Conservation (phyloP, 2,113 vertebrate genomes). For the Mesoclemmys tuberculata region DNA sequence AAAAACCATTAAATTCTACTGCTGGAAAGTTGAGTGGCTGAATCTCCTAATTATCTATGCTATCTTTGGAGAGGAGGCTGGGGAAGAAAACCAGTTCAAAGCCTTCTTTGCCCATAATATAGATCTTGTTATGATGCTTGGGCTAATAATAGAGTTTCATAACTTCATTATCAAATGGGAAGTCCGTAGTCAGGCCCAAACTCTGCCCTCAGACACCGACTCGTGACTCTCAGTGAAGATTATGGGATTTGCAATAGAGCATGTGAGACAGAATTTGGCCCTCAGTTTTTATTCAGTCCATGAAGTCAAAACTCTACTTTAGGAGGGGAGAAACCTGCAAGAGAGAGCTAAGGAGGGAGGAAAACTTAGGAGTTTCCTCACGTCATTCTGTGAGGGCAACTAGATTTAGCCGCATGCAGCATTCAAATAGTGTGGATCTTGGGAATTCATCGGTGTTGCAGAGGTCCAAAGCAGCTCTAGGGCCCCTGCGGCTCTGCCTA, state of each 20-base stretch:
- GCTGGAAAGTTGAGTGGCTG: not conserved
- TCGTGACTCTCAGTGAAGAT: not conserved
- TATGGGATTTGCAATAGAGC: not conserved
- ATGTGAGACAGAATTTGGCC: not conserved
- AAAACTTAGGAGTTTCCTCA: not conserved
- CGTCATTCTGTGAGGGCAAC: not conserved
- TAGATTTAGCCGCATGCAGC: not conserved
- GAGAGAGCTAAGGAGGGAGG: not conserved
- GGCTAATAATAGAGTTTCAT: not conserved
- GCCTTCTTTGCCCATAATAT: not conserved
- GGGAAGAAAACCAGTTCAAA: not conserved
- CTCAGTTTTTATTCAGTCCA: too few species aligned
- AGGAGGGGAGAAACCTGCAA: not conserved
- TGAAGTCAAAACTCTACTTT: too few species aligned
- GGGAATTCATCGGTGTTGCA: too few species aligned
- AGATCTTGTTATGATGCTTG: not conserved
- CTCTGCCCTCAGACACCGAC: not conserved
- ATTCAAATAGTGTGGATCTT: not conserved
- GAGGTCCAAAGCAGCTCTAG: not conserved
- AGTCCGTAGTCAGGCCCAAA: not conserved
- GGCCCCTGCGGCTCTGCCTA: not conserved
- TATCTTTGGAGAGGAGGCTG: not conserved
- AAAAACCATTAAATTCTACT: slow-evolving; percentile 1
- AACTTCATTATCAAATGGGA: not conserved
- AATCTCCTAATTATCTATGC: not conserved